Base-by-base conservation (phyloP, 2,888 invertebrate genomes). In the Drosophila pseudotakahashii region DNA sequence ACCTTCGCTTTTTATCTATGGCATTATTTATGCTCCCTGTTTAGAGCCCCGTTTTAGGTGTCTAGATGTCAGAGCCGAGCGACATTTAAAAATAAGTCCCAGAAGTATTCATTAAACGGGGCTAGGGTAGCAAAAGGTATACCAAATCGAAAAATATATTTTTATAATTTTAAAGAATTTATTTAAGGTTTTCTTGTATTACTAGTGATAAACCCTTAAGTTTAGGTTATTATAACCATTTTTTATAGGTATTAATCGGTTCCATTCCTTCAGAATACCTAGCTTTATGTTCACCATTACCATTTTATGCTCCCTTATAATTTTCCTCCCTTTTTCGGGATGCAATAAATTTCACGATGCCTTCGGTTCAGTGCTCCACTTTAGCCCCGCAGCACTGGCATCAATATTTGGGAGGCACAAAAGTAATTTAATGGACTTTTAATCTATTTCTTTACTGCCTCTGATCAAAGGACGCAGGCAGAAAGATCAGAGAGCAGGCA, bases 361-460 rank as follows among this genome's bases (percentile, higher is more conserved):
- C 73, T 63, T 53, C 44, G 64, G 42, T 42, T 19, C 51, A 50
- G 26, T 19, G 48, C 47, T 48, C 32, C 26, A n/a, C 30, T 68
- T 61, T 11, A 26, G 48, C 50, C 42, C 73, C 30, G 16, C 26
- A 42, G 52, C 57, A 69, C 57, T 81, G 74, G 50, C 76, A 72
- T 86, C 85, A 76, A 86, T 80, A 73, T 80, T 30, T 7, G 14
- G 48, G 19, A 41, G 69, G 71, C 75, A 67, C 48, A 60, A 85
- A 80, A 64, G 68, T 73, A 81, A 81, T 86, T 87, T 87, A 77
- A 84, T 84, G 79, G 79, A 77, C 79, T 81, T 88, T 84, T 79
- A 88, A 84, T 88, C 85, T 84, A 75, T 84, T 75, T 77, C 71
- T 79, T 76, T 69, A 32, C 51, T 52, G 55, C 42, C 52, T 30